A percentile compares a stretch with the other conserved stretches of the same genome.
These are phyloP conservation scores for Ennomos erosarius DNA, from an alignment of 2,888 invertebrate species.

Conservation along the genomic window DNA sequence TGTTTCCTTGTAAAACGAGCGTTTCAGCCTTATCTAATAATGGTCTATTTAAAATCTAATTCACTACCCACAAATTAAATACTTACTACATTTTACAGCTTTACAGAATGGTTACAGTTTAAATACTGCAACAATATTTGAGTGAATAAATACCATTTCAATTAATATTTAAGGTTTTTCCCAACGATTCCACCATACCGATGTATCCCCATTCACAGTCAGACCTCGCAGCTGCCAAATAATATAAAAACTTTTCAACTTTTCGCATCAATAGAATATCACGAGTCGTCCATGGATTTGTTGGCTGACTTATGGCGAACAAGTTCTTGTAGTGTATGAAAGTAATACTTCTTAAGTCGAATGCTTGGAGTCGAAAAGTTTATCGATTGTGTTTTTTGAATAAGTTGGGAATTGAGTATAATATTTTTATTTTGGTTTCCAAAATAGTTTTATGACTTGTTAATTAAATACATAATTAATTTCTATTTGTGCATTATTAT, in stretches of 20 bases:
- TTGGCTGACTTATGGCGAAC: conserved; percentile 36
- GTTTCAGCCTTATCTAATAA: too few relatives aligned
- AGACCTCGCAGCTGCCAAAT: conserved; percentile 38
- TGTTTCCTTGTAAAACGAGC: too few relatives aligned
- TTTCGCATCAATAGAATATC: conserved; percentile 43
- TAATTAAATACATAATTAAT: too few relatives aligned
- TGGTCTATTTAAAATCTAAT: too few relatives aligned
- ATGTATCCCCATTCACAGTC: conserved; percentile 14
- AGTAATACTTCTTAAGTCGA: conserved; percentile 20
- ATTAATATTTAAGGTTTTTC: conserved; percentile 14
- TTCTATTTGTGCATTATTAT: too few relatives aligned
- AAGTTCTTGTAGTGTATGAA: conserved; percentile 28
- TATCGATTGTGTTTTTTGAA: conserved; percentile 20
- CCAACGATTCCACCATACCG: neutral
- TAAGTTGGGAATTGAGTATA: conserved; percentile 13
- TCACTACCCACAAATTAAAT: too few relatives aligned
- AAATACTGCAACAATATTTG: neutral
- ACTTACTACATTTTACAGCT: too few relatives aligned
- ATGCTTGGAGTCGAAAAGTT: conserved; percentile 16
- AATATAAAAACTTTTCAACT: conserved; percentile 40
- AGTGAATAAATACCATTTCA: conserved; percentile 6
- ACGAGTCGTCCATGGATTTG: conserved; percentile 39
- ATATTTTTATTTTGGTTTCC: conserved; percentile 11
- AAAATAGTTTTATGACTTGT: neutral
- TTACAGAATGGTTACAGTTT: too few relatives aligned